Conservation (phyloP, 2,888 invertebrate species). For the Watsonalla binaria region DNA sequence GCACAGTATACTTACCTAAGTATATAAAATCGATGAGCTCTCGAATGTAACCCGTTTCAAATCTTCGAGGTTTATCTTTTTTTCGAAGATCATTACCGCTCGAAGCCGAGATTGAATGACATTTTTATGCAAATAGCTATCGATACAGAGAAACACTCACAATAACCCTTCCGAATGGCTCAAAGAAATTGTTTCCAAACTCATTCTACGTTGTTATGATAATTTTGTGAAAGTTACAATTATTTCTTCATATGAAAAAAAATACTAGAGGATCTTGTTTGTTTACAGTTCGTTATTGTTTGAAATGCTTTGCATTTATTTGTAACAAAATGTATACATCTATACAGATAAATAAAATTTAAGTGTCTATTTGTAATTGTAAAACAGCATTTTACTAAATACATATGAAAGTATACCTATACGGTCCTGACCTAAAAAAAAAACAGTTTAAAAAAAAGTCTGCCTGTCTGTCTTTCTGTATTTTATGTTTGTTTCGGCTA, state of each 20-base stretch:
- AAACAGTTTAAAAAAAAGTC: too few species aligned
- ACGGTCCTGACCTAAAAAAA: too few species aligned
- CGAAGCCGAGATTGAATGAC: conserved; percentile 27
- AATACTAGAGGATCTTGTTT: not conserved
- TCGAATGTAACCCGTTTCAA: conserved; percentile 3
- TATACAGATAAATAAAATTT: too few species aligned
- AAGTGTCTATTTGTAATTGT: too few species aligned
- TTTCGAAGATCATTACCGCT: conserved; percentile 26
- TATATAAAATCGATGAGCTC: conserved; percentile 8
- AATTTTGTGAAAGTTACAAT: conserved; percentile 57
- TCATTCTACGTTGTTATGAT: conserved; percentile 50
- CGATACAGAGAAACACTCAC: conserved; percentile 33
- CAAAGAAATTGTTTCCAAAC: conserved; percentile 51
- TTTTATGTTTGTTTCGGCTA: too few species aligned
- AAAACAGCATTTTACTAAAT: too few species aligned
- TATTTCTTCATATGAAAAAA: not conserved
- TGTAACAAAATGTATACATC: too few species aligned
- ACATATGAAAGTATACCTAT: too few species aligned
- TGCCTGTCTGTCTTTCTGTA: too few species aligned
- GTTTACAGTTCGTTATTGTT: not conserved
- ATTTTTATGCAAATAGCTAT: conserved; percentile 54
- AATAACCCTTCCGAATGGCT: conserved; percentile 46
- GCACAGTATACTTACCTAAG: not conserved
- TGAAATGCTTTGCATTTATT: too few species aligned
- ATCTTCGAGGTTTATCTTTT: conserved; percentile 22